phyloP scores from a whole-genome alignment of 2,113 vertebrate species.

The Zapornia atra region DNA sequence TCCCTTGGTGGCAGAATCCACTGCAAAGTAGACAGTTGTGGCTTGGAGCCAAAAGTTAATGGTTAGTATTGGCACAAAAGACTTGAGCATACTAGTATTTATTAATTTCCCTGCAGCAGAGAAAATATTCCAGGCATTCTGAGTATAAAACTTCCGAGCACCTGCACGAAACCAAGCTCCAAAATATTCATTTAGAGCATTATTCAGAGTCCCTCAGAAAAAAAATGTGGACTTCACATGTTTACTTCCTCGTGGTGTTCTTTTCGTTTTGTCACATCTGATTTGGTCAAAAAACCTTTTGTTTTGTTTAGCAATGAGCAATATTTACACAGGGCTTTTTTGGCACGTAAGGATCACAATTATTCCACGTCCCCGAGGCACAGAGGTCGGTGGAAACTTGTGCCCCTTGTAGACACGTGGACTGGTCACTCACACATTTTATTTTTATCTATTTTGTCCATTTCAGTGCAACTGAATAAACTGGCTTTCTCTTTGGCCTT shows the following conservation, averaged over 20 bases:
- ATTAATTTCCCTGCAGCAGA: slow-evolving; percentile 77
- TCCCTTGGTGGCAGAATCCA: slow-evolving; percentile 79
- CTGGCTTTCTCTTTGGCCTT: slow-evolving; percentile 2
- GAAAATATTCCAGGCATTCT: slow-evolving; percentile 82
- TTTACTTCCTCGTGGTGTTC: slow-evolving; percentile 70
- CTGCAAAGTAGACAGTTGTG: slow-evolving; percentile 75
- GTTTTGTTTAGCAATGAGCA: slow-evolving; percentile 72
- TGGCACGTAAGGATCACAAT: slow-evolving; percentile 56
- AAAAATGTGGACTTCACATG: slow-evolving; percentile 67
- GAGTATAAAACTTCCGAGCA: slow-evolving; percentile 79
- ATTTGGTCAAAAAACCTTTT: slow-evolving; percentile 70
- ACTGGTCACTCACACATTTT: slow-evolving; percentile 39
- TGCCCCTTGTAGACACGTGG: slow-evolving; percentile 69
- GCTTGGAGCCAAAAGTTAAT: slow-evolving; percentile 78
- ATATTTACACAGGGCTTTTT: slow-evolving; percentile 70
- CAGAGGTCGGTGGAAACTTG: slow-evolving; percentile 71
- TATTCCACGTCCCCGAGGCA: slow-evolving; percentile 70
- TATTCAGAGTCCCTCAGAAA: slow-evolving; percentile 73
- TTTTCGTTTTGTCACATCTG: slow-evolving; percentile 68
- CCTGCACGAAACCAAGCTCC: slow-evolving; percentile 76
- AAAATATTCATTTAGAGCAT: slow-evolving; percentile 76
- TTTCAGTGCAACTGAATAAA: slow-evolving; percentile 37
- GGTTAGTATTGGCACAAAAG: slow-evolving; percentile 81
- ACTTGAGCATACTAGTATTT: slow-evolving; percentile 65
- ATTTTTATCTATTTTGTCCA: slow-evolving; percentile 59